These are phyloP conservation scores for Agraylea sexmaculata DNA, from an alignment of 1,140 invertebrate genomes.

Conservation along the genomic window DNA sequence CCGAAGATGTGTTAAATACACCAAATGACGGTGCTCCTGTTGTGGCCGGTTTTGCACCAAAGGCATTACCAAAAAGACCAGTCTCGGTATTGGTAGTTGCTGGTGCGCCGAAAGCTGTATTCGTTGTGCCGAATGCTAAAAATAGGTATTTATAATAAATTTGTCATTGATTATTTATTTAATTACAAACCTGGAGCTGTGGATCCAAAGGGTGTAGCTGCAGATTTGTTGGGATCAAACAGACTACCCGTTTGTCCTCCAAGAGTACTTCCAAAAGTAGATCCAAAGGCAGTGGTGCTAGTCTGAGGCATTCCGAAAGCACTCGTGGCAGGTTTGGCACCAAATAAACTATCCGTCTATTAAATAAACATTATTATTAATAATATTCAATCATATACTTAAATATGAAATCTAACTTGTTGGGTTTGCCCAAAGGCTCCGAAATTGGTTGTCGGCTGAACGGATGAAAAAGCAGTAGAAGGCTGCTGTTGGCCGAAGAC, in stretches of 20 bases:
- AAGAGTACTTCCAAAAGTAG: slow-evolving; percentile 24
- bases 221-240: slow-evolving; percentile 22
- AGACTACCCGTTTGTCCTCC: slow-evolving; percentile 26
- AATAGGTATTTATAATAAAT: slow-evolving; percentile 2
- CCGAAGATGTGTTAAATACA: slow-evolving; percentile 21
- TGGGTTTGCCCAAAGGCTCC: slow-evolving; percentile 24
- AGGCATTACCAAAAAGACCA: slow-evolving; percentile 45
- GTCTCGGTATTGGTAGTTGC: slow-evolving; percentile 44
- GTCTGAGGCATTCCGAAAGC: slow-evolving; percentile 41
- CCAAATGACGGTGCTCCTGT: slow-evolving; percentile 31
- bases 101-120: slow-evolving; percentile 41
- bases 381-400: background rate
- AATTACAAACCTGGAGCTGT: slow-evolving; percentile 25
- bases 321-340: slow-evolving; percentile 32
- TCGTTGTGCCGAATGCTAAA: slow-evolving; percentile 9
- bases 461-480: slow-evolving; percentile 30
- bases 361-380: slow-evolving; percentile 6
- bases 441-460: slow-evolving; percentile 26
- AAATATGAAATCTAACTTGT: slow-evolving; percentile 6
- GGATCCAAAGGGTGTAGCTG: slow-evolving; percentile 31
- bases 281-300: slow-evolving; percentile 32
- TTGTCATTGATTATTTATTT: slow-evolving; percentile 17
- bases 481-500: slow-evolving; percentile 31
- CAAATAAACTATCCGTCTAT: slow-evolving; percentile 31
- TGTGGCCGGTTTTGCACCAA: slow-evolving; percentile 33